Evolutionary conservation across 2,888 invertebrate species (phyloP), one percentile per base, ranked within the genome.

Genomic region (Yponomeuta malinellus): DNA sequence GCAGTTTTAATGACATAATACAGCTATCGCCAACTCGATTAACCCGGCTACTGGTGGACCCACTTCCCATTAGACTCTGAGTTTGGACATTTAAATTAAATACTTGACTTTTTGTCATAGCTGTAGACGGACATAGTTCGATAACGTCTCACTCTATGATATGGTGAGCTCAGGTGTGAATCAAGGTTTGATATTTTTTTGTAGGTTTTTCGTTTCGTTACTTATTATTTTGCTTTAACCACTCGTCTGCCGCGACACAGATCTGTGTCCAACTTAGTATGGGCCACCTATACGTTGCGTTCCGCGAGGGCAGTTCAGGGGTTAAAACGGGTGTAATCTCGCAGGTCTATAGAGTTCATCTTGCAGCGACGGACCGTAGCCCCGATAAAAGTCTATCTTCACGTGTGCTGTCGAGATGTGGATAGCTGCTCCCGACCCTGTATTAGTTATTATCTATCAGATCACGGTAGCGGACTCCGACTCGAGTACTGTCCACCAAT

Each of bases 1-100:
- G 87, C 86, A 88, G 86, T 86, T 89, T 89, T 90, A 89, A 90
- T 90, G 88, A 86, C 84, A 85, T 88, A 88, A 89, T 89, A 83
- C 83, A 81, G 84, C 86, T 88, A 88, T 85, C 85, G 87, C 85
- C 85, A 85, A 85, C 84, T 89, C 85, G 82, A 89, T 90, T 88
- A 89, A 83, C 83, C 82, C 75, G 76, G 85, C 86, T 86, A 83
- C 83, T 81, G 81, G 78, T 74, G 78, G 76, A 76, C 77, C 76
- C 78, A 76, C 52, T 59, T 59, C 52, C 52, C 52, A 59, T 15
- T 59, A 15, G 52, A 59, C 52, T 9, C 52, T 2, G 12, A 59
- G 52, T 4, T 59, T 59, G 3, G 52, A 59, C 15, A 15, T 2
- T 59, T 15, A 15, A 9, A 59, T 59, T 15, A 15, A 12, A 59